These are phyloP conservation scores for Hepsetus odoe DNA, from an alignment of 2,113 vertebrate genomes.

Conservation along the genomic window DNA sequence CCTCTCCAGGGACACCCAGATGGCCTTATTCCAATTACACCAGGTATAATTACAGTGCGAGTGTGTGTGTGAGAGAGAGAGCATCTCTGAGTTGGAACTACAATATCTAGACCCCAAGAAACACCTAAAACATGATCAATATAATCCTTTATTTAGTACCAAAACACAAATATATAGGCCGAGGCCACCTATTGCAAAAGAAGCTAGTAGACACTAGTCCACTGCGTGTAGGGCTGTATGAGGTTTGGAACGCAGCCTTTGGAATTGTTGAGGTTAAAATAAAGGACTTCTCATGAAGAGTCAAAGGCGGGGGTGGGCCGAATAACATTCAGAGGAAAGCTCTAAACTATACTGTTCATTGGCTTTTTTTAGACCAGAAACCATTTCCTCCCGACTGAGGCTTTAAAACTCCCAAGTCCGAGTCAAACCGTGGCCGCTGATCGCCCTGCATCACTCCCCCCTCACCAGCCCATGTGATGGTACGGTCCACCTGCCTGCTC, in stretches of 20 bases:
- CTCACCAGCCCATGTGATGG: slow-evolving; percentile 37
- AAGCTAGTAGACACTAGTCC: neutral
- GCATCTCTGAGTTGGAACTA: neutral
- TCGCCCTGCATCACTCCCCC: slow-evolving; percentile 21
- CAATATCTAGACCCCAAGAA: too few relatives aligned
- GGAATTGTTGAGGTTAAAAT: neutral
- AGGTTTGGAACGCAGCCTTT: neutral
- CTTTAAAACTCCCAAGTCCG: neutral
- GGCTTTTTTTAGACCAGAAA: neutral
- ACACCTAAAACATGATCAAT: too few relatives aligned
- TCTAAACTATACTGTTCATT: neutral
- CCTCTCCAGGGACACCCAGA: slow-evolving; percentile 49
- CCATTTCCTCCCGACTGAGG: neutral
- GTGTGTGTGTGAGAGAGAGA: neutral
- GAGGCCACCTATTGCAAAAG: too few relatives aligned
- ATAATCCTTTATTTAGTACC: too few relatives aligned
- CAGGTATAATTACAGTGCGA: slow-evolving; percentile 46
- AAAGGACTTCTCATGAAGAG: neutral
- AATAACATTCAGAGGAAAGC: neutral
- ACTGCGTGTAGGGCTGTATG: neutral
- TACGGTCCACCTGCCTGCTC: slow-evolving; percentile 59
- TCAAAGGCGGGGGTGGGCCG: neutral
- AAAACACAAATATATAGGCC: neutral
- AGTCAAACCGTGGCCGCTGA: slow-evolving; percentile 10
- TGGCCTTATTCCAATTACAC: slow-evolving; percentile 52